A percentile compares a stretch with the other conserved stretches of the same genome.
Conservation (phyloP, 2,888 invertebrate species). For the Epinotia demarniana region DNA sequence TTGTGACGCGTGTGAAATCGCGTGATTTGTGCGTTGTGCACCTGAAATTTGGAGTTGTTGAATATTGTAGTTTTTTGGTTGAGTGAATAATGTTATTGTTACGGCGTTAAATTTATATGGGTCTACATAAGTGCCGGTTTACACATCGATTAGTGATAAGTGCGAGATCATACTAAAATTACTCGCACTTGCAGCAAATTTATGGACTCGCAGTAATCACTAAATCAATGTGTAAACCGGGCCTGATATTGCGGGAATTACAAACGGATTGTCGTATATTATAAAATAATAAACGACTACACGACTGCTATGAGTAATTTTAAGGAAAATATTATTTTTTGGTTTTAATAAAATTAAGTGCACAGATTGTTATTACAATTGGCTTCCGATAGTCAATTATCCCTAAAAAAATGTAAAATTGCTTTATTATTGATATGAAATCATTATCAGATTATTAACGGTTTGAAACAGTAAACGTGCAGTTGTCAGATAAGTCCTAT, state of each 20-base stretch:
- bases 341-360: too few relatives aligned
- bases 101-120: not conserved
- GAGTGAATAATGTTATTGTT: constrained; percentile 15
- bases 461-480: not conserved
- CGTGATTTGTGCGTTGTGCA: constrained; percentile 39
- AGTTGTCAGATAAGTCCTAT: not conserved
- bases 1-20: constrained; percentile 38
- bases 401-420: not conserved
- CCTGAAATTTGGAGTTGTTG: constrained; percentile 33
- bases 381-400: not conserved
- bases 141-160: too few relatives aligned
- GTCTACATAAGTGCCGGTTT: not conserved
- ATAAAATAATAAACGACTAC: not conserved
- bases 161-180: too few relatives aligned
- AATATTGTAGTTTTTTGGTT: constrained; percentile 21
- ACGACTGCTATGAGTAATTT: too few relatives aligned
- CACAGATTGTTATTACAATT: not conserved
- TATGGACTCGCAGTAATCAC: too few relatives aligned
- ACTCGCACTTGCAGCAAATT: too few relatives aligned
- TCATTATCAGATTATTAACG: not conserved
- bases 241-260: not conserved
- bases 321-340: too few relatives aligned
- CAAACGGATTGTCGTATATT: not conserved
- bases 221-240: too few relatives aligned
- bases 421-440: not conserved